Evolutionary conservation across 2,888 invertebrate species (phyloP).

Genomic region (Trileptium ribeirensis): DNA sequence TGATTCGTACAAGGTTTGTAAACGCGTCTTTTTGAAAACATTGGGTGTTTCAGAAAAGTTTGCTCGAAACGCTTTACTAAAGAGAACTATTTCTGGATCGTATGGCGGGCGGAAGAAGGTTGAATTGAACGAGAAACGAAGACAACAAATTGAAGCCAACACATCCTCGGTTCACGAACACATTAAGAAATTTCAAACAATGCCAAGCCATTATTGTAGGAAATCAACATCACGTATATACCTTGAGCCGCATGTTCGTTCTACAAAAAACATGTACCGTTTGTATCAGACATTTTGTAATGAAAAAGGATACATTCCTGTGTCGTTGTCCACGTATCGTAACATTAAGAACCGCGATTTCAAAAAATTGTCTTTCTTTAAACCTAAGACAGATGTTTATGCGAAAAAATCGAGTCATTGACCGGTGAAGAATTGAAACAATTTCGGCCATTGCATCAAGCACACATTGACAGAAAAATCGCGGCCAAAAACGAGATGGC

Average conservation of each 20-base stretch:
- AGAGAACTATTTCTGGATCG: not conserved
- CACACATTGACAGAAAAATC: not conserved
- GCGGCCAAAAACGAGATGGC: not conserved
- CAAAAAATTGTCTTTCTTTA: not conserved
- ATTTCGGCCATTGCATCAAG: not conserved
- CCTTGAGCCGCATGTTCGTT: not conserved
- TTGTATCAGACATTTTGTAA: not conserved
- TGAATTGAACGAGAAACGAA: not conserved
- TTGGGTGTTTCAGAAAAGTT: not conserved
- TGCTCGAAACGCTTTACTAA: not conserved
- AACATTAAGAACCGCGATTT: not conserved
- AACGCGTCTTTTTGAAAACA: not conserved
- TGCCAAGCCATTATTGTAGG: not conserved
- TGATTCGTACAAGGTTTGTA: not conserved
- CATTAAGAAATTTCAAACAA: not conserved
- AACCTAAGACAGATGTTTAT: constrained; percentile 6
- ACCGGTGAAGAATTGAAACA: not conserved
- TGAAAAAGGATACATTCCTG: not conserved
- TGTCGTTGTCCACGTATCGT: not conserved
- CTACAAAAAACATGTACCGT: not conserved
- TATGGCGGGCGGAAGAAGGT: not conserved
- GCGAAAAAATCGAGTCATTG: not conserved
- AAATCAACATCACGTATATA: not conserved
- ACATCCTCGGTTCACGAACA: not conserved
- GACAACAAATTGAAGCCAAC: not conserved